Evolutionary conservation across 2,797 vertebrate genomes (phyloP), one percentile per base, ranked within the genome.

Genomic region (Pterois miles): DNA sequence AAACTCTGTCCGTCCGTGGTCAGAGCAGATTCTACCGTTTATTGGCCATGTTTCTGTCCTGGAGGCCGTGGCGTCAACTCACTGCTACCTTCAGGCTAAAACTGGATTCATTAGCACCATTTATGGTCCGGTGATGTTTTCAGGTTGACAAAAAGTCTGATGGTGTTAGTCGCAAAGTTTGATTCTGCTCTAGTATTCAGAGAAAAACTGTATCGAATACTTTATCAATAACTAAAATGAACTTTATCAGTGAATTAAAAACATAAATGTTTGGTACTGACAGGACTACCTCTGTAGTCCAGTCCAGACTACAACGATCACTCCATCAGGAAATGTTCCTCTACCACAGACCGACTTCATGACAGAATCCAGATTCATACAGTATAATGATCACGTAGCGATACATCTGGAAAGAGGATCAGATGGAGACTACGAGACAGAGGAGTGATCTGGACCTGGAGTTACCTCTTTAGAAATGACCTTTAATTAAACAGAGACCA

Each of bases 71-170:
- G 31, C 4, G n/a, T n/a, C n/a, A n/a, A n/a, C n/a, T n/a, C n/a
- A n/a, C n/a, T n/a, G 65, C 82, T 86, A 84, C 74, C 65, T 43
- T 1, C 18, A 72, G 78, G 78, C 87, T 82, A 60, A 12, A 1
- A 58, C 67, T 84, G 79, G 80, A 83, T 72, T 48, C 13, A 67
- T 80, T 81, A 85, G 85, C 83, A 91, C 82, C 85, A 74, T 75
- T 38, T 43, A 65, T 22, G 54, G 29, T 65, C 46, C 56, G 31
- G 40, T 48, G 18, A 65, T 50, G 59, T 36, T 46, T 33, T 58
- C 10, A 46, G 23, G 3, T 25, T 58, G 4, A 67, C 11, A 56
- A 27, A 63, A 65, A 33, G 46, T 63, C 57, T 53, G 16, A 72
- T 1, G 1, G 40, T 57, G 38, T 59, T 9, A 11, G 11, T 79